phyloP scores from a whole-genome alignment of 2,113 vertebrate genomes.

The Saguinus imperator region DNA sequence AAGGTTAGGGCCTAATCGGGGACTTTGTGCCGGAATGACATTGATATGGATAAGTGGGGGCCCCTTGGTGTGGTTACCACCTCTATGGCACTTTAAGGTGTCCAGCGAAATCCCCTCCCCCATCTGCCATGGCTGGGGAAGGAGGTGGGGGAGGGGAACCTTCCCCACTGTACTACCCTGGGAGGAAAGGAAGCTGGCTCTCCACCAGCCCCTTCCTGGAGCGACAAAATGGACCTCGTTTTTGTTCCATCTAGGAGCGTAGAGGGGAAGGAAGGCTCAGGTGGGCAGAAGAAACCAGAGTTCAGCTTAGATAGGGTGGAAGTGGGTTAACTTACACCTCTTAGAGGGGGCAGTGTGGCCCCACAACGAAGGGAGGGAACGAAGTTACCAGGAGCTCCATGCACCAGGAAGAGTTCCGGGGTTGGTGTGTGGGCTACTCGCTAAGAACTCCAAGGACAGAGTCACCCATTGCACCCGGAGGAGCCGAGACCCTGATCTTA shows the following conservation, averaged over 20 bases:
- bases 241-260: neutral
- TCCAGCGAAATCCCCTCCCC: neutral
- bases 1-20: neutral
- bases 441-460: neutral
- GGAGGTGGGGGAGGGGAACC: neutral
- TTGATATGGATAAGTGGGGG: slow-evolving; percentile 5
- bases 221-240: neutral
- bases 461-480: no score
- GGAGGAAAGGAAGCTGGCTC: neutral
- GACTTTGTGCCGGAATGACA: neutral
- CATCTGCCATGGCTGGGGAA: accelerated
- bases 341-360: neutral
- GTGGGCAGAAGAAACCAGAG: neutral
- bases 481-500: neutral
- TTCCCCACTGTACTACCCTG: accelerated
- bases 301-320: neutral
- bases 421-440: neutral
- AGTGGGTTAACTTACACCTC: neutral
- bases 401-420: no score
- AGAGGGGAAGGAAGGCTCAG: neutral
- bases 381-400: neutral
- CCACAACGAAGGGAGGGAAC: neutral
- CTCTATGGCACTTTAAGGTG: slow-evolving; percentile 3
- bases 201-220: neutral
- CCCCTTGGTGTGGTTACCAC: neutral